Percentiles rank a stretch among this genome's conserved stretches.
Evolutionary conservation across 2,888 invertebrate species (phyloP).

Genomic region (Agrotis puta): DNA sequence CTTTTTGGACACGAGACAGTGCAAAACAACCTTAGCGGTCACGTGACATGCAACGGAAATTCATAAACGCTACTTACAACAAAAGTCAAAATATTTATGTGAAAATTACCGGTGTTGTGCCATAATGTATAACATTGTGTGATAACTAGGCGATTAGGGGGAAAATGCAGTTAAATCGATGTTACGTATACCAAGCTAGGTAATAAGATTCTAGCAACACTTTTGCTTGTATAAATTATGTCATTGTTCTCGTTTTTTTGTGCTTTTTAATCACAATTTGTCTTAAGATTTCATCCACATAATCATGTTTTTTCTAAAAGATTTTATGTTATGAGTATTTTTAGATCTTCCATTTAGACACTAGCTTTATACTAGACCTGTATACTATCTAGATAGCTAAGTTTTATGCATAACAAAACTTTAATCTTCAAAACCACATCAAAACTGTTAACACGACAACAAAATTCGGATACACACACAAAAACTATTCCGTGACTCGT

Average conservation of each 20-base stretch:
- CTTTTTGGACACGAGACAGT: not conserved
- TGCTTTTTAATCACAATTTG: not conserved
- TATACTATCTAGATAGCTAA: not conserved
- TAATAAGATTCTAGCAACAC: not conserved
- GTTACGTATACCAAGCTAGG: not conserved
- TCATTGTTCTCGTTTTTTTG: not conserved
- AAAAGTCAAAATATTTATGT: slow-evolving; percentile 35
- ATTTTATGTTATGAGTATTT: not conserved
- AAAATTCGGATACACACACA: slow-evolving; percentile 48
- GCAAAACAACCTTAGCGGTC: not conserved
- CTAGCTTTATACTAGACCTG: not conserved
- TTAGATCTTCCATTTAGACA: too few species aligned
- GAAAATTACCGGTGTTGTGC: slow-evolving; percentile 21
- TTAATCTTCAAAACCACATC: slow-evolving; percentile 14
- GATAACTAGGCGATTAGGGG: slow-evolving; percentile 36
- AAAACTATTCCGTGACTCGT: slow-evolving; percentile 39
- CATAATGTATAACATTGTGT: slow-evolving; percentile 24
- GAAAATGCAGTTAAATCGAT: slow-evolving; percentile 9
- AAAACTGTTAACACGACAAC: slow-evolving; percentile 23
- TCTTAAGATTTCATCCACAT: not conserved
- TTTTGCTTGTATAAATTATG: not conserved
- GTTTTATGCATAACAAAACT: not conserved
- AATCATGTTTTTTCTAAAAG: not conserved
- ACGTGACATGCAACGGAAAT: slow-evolving; percentile 23
- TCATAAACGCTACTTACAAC: slow-evolving; percentile 11